phyloP scores from a whole-genome alignment of 2,113 vertebrate species.

The Megaptera novaeangliae region DNA sequence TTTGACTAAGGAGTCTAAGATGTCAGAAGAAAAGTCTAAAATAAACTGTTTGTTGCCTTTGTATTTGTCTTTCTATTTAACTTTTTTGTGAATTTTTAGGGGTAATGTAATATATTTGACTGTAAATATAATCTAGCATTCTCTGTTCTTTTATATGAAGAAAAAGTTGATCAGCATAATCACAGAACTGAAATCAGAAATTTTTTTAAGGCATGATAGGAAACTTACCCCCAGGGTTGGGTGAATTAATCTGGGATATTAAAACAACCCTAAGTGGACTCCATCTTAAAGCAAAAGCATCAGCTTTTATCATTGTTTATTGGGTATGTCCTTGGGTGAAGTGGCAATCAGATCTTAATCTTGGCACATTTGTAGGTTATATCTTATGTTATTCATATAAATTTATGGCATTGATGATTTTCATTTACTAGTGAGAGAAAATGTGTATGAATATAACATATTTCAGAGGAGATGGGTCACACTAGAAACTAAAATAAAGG shows the following conservation, averaged over 20 bases:
- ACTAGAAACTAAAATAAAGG: slow-evolving; percentile 19
- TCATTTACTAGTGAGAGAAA: not conserved
- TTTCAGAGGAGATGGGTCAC: not conserved
- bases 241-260: not conserved
- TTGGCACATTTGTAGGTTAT: not conserved
- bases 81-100: not conserved
- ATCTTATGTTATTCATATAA: not conserved
- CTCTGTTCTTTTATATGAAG: not conserved
- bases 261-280: not conserved
- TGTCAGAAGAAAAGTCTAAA: not conserved
- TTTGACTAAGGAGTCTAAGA: not conserved
- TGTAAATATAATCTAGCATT: not conserved
- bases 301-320: not conserved
- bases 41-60: not conserved
- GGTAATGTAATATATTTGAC: not conserved
- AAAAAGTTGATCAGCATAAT: not conserved
- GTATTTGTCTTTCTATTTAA: not conserved
- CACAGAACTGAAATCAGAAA: not conserved
- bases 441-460: not conserved
- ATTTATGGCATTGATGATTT: not conserved
- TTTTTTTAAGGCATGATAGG: not conserved
- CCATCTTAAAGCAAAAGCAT: not conserved
- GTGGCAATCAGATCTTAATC: not conserved
- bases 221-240: not conserved
- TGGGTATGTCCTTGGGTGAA: not conserved